phyloP scores from a whole-genome alignment of 1,140 invertebrate genomes.

The Trinorchestia longiramus region DNA sequence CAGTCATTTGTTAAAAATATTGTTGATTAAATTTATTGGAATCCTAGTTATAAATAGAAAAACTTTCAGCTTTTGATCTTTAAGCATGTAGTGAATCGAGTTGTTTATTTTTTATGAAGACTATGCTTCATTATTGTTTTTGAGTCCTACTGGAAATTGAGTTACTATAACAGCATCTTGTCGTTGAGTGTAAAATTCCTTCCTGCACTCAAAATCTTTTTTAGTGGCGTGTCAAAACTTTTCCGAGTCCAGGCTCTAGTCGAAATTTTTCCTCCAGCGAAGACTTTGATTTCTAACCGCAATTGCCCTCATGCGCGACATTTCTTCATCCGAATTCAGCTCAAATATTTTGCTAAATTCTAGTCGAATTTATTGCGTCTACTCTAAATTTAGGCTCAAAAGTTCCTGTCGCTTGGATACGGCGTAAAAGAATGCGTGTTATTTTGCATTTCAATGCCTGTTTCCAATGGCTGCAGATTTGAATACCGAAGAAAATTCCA shows the following conservation, averaged over 20 bases:
- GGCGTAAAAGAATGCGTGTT: not conserved
- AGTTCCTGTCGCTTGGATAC: not conserved
- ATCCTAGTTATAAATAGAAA: not conserved
- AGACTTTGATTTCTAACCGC: not conserved
- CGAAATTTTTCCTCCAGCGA: not conserved
- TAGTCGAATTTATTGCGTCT: not conserved
- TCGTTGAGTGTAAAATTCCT: not conserved
- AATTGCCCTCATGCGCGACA: not conserved
- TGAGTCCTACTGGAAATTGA: not conserved
- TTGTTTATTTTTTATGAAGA: not conserved
- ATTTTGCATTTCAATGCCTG: constrained; percentile 20
- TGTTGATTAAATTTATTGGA: not conserved
- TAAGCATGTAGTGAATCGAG: not conserved
- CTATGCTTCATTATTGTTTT: not conserved
- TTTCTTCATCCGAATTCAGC: not conserved
- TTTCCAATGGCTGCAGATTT: not conserved
- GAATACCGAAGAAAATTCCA: not conserved
- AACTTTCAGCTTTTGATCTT: not conserved
- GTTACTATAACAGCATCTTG: not conserved
- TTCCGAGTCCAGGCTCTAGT: not conserved
- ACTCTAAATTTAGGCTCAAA: not conserved
- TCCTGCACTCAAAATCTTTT: not conserved
- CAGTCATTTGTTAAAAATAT: no score
- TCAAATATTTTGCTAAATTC: constrained; percentile 2
- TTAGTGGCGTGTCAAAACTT: not conserved